phyloP scores from a whole-genome alignment of 2,113 vertebrate species.

The Myocastor coypus region DNA sequence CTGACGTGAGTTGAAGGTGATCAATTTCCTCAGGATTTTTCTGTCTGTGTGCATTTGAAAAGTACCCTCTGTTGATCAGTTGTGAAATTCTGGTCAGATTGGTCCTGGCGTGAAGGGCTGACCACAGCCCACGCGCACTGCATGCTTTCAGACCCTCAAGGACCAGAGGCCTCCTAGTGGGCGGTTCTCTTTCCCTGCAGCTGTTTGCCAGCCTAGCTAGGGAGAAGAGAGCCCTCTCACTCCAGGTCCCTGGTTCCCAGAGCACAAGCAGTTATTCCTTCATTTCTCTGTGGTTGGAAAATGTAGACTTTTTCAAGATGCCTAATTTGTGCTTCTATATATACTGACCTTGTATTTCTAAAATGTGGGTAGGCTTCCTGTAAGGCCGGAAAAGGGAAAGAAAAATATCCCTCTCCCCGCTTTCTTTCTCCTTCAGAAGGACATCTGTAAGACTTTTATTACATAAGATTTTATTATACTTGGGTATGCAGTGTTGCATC shows the following conservation, averaged over 20 bases:
- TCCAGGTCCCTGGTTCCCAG: conserved; percentile 36
- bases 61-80: background rate
- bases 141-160: conserved; percentile 43
- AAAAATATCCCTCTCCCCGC: background rate
- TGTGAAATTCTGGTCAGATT: background rate
- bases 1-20: background rate
- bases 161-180: conserved; percentile 35
- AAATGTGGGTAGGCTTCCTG: conserved; percentile 86
- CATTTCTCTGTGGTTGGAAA: conserved; percentile 85
- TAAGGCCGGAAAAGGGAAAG: conserved; percentile 83
- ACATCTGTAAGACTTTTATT: conserved; percentile 84
- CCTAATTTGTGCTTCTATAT: conserved; percentile 87
- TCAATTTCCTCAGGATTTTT: conserved; percentile 15
- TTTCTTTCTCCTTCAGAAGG: conserved; percentile 66
- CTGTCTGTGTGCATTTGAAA: conserved; percentile 31
- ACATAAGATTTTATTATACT: conserved; percentile 66
- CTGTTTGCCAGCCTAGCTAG: conserved; percentile 46
- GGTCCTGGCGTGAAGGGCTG: background rate
- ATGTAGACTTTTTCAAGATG: conserved; percentile 83
- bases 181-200: background rate
- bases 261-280: conserved; percentile 77
- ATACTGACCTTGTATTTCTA: conserved; percentile 86
- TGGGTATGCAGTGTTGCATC: conserved; percentile 71
- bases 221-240: conserved; percentile 46
- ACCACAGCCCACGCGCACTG: conserved; percentile 6